Conservation (phyloP, 2,797 vertebrate species). For the Syngnathus acus region DNA sequence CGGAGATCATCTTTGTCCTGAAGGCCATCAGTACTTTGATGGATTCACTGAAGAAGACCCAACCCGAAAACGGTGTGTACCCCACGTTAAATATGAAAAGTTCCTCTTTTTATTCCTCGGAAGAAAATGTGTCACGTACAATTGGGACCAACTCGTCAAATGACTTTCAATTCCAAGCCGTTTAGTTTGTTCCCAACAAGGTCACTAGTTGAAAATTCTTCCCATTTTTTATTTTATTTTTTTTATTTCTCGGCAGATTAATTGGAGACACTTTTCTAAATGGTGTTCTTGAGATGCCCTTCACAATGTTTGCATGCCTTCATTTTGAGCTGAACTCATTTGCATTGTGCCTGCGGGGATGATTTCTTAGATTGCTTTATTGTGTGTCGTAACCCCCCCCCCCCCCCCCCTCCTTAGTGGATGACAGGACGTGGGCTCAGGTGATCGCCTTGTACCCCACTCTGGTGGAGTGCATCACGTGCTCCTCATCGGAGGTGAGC, state of each 20-base stretch:
- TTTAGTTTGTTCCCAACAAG: slow-evolving; percentile 32
- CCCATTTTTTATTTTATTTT: slow-evolving; percentile 6
- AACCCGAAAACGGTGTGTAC: slow-evolving; percentile 93
- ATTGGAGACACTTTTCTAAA: slow-evolving; percentile 28
- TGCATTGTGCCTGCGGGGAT: slow-evolving; percentile 32
- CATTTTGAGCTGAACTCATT: slow-evolving; percentile 31
- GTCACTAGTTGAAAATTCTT: slow-evolving; percentile 32
- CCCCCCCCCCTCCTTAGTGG: slow-evolving; percentile 73
- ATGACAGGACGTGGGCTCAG: slow-evolving; percentile 92
- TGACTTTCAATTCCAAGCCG: neutral
- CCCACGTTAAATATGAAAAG: neutral
- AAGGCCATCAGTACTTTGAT: slow-evolving; percentile 99
- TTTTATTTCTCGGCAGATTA: slow-evolving; percentile 13
- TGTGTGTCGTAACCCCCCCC: slow-evolving; percentile 2
- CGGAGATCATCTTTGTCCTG: slow-evolving; percentile 98
- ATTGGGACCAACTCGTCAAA: neutral
- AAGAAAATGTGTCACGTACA: neutral
- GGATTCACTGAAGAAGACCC: slow-evolving; percentile 98
- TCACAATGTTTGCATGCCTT: slow-evolving; percentile 35
- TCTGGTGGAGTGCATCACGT: slow-evolving; percentile 95
- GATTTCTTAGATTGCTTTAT: slow-evolving; percentile 44
- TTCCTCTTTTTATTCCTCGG: neutral
- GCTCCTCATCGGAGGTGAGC: slow-evolving; percentile 93
- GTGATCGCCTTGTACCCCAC: slow-evolving; percentile 97
- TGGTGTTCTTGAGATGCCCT: slow-evolving; percentile 41